A percentile compares a stretch with the other conserved stretches of the same genome.
Conservation (phyloP, 2,113 vertebrate genomes). For the Dromiciops gliroides region DNA sequence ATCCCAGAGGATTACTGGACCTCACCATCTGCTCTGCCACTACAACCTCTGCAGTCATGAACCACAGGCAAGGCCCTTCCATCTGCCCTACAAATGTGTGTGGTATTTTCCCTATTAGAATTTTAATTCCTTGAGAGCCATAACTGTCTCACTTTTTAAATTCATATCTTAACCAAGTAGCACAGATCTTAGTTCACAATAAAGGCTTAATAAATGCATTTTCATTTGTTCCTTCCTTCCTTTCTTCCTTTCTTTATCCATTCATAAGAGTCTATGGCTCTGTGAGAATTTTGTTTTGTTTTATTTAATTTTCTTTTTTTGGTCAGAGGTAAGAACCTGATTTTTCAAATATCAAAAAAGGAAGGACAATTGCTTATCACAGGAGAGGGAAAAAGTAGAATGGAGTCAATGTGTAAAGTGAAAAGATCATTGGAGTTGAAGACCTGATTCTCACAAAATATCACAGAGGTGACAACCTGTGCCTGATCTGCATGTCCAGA, state of each 20-base stretch:
- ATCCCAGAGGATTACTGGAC: not conserved
- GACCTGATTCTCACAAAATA: not conserved
- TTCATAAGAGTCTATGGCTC: not conserved
- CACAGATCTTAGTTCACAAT: not conserved
- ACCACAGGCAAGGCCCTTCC: not conserved
- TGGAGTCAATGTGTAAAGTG: not conserved
- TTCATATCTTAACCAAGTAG: not conserved
- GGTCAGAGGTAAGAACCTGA: not conserved
- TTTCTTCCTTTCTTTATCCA: no score
- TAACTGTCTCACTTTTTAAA: not conserved
- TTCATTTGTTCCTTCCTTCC: not conserved
- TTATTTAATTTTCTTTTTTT: not conserved
- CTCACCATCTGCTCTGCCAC: not conserved
- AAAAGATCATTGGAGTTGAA: not conserved
- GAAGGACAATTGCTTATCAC: not conserved
- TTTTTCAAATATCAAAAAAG: not conserved
- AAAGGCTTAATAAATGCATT: not conserved
- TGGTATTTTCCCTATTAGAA: not conserved
- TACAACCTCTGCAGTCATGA: not conserved
- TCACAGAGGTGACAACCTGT: not conserved
- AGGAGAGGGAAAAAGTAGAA: not conserved
- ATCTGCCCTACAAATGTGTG: not conserved
- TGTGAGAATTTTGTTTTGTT: not conserved
- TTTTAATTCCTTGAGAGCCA: not conserved
- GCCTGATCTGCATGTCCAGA: not conserved